Base-by-base conservation (phyloP, 2,888 invertebrate species). In the Toxonevra muliebris region DNA sequence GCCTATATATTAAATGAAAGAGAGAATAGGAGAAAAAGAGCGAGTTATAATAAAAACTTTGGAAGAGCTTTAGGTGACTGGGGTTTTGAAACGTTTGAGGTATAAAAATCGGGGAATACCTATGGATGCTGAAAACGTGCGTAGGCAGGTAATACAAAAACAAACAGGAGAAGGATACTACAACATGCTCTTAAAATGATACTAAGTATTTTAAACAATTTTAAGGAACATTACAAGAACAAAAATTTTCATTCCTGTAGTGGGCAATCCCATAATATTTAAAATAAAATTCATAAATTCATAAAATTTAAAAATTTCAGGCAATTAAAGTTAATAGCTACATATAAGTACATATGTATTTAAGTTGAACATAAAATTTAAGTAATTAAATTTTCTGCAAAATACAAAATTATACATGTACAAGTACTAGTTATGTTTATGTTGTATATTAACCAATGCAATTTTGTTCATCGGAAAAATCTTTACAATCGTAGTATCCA, bases 391-490 rank as follows among this genome's bases (percentile, higher is more conserved):
- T 30, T 30, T 30, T 30, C 30, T 30, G 30, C 30, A 30, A 30
- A 30, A 30, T 30, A 30, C 30, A 30, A 30, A 30, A 30, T 30
- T 30, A 30, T 30, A 30, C 7, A 30, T 30, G 7, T 30, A 4
- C 10, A 45, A 45, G 45, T 61, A 53, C 50, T 50, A 17, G 53
- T n/a, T n/a, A n/a, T n/a, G n/a, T n/a, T 54, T 10, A 43, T 54
- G 61, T 30, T 30, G 7, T 30, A 76, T 82, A 86, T 85, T 86
- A 86, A 85, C 86, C 86, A 87, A 90, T 88, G 89, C 94, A 95
- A 88, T 92, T 92, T 87, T 93, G 93, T 87, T 95, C 94, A 85
- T 95, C 94, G 82, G 93, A 93, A 90, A 93, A 93, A 89, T 94
- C 94, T 87, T 89, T 89, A 89, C 94, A 94, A 89, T 94, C 94